These are phyloP conservation scores for Albula goreensis DNA, from an alignment of 2,113 vertebrate genomes.

Conservation along the genomic window DNA sequence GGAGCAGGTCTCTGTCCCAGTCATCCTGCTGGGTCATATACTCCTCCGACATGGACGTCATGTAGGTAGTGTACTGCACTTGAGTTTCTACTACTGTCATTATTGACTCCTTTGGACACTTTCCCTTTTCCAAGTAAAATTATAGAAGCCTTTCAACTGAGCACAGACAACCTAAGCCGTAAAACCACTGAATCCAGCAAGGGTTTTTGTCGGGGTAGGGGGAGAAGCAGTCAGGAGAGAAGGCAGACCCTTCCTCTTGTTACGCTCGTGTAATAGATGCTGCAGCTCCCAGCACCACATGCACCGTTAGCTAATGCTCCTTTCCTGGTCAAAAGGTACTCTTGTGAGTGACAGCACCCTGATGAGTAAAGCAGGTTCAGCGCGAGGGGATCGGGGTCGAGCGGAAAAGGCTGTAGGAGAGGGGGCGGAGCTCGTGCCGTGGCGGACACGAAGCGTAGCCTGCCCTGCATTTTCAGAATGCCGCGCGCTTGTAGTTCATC, in stretches of 20 bases:
- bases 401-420: conserved; percentile 46
- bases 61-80: conserved; percentile 55
- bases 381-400: conserved; percentile 46
- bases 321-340: conserved; percentile 41
- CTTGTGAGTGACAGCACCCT: conserved; percentile 52
- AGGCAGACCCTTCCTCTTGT: conserved; percentile 20
- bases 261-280: conserved; percentile 8
- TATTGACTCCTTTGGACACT: conserved; percentile 23
- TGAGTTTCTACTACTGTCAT: conserved; percentile 53
- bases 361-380: conserved; percentile 50
- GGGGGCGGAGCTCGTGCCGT: neutral
- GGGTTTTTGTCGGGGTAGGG: neutral
- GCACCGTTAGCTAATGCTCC: conserved; percentile 31
- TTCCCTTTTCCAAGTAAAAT: conserved; percentile 30
- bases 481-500: neutral
- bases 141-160: conserved; percentile 20
- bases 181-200: conserved; percentile 15
- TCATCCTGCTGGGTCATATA: conserved; percentile 74
- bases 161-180: conserved; percentile 28
- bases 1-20: conserved; percentile 52
- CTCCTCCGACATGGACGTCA: conserved; percentile 50
- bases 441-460: neutral
- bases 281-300: conserved; percentile 34
- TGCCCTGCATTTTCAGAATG: neutral
- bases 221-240: conserved; percentile 5